Base-by-base conservation (phyloP, 2,797 vertebrate species). In the Dipus sagitta region DNA sequence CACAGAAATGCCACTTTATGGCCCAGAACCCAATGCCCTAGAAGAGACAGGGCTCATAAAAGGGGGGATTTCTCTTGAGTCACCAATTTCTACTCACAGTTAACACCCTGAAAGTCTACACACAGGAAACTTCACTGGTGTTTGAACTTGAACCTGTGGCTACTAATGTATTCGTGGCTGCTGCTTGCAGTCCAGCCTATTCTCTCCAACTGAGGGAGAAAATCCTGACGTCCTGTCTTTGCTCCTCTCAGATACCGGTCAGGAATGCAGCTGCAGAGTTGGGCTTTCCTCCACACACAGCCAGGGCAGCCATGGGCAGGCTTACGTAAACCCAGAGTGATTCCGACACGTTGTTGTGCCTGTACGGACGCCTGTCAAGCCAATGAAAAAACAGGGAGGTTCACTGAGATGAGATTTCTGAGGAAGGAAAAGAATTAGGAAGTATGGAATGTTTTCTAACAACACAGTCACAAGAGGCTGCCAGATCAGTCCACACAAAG, bases 61-160 rank as follows among this genome's bases (percentile, higher is more conserved):
- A 89, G 60, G 13, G 24, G 64, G 24, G 23, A 68, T 92, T n/a
- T 79, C 76, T 86, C 28, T 38, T 90, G 72, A 83, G 38, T 75
- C 88, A 38, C 20, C 28, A 8, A 15, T 68, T 60, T 42, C 58
- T 14, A 67, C 38, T 74, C 47, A 42, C 21, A 67, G 65, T 20
- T 64, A 71, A 71, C 67, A 90, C 64, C 34, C 68, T n/a, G 67
- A 88, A 90, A 90, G 58, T 17, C 82, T 52, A 71, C 24, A 71
- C 24, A 54, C 30, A 74, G 32, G 32, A 65, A 65, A 64, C 18
- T 65, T 89, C 68, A 30, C 0, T 62, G 52, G 52, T 87, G 26
- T 92, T 78, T 79, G 87, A 92, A 82, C 79, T 58, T 38, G 15
- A 90, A 88, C 28, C 15, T 78, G 67, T 18, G 77, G 77, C 28